Conservation (phyloP, 2,888 invertebrate species). For the Chrysomela aeneicollis region DNA sequence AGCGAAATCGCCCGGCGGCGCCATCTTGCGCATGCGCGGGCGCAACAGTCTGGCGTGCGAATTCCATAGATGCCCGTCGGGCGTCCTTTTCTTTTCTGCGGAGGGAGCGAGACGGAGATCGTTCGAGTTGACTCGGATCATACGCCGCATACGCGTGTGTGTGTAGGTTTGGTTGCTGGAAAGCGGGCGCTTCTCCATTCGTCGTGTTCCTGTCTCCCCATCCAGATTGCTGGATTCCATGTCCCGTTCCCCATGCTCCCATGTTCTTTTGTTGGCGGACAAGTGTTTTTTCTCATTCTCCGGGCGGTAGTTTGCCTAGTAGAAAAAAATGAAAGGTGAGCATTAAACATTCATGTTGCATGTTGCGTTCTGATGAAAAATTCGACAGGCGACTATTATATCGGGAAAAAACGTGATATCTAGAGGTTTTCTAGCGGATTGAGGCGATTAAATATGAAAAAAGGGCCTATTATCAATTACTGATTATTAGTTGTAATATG, state of each 20-base stretch:
- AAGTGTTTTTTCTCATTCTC: constrained; percentile 25
- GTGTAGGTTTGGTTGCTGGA: constrained; percentile 49
- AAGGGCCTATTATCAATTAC: constrained; percentile 14
- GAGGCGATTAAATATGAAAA: constrained; percentile 18
- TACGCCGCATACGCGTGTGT: constrained; percentile 50
- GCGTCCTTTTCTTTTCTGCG: constrained; percentile 44
- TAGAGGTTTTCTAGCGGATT: neutral
- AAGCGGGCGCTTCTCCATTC: constrained; percentile 53
- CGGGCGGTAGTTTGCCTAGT: constrained; percentile 20
- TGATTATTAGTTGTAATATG: constrained; percentile 9
- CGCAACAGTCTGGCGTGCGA: constrained; percentile 52
- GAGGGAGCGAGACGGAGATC: constrained; percentile 43
- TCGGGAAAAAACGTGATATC: neutral
- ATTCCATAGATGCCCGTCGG: constrained; percentile 44
- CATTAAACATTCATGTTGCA: constrained; percentile 12
- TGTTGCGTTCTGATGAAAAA: constrained; percentile 3
- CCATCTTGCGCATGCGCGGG: constrained; percentile 58
- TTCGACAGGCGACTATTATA: neutral
- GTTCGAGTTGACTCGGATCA: constrained; percentile 47
- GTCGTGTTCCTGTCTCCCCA: constrained; percentile 52
- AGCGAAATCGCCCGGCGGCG: constrained; percentile 46
- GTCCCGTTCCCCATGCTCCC: constrained; percentile 7
- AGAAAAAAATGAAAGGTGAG: constrained; percentile 31
- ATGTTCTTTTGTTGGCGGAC: constrained; percentile 30
- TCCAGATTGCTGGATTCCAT: constrained; percentile 21